Conservation (phyloP, 1,140 invertebrate species). For the Muscidifurax raptorellus region DNA sequence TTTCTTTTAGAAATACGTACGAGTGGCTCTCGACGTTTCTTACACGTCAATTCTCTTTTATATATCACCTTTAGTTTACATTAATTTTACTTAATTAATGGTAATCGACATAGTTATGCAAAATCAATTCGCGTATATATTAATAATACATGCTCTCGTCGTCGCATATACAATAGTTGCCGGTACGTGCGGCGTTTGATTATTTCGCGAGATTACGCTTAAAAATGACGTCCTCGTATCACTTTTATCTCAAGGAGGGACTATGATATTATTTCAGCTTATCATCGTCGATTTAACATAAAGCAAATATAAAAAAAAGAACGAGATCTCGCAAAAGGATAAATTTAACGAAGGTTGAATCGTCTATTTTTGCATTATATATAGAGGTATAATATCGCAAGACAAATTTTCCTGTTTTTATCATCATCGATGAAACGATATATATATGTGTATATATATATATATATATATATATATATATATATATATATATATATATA, state of each 20-base stretch:
- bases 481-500: background rate
- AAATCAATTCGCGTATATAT: constrained; percentile 32
- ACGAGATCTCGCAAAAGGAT: background rate
- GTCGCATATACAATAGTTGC: background rate
- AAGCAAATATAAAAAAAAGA: background rate
- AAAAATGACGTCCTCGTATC: constrained; percentile 6
- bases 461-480: no score
- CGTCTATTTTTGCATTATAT: background rate
- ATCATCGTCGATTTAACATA: background rate
- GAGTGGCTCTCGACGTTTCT: background rate
- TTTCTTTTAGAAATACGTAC: background rate
- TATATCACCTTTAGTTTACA: background rate
- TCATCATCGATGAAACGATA: background rate
- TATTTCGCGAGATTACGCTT: background rate
- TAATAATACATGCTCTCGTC: background rate
- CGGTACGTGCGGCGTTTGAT: constrained; percentile 5
- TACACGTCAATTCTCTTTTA: background rate
- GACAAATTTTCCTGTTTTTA: background rate
- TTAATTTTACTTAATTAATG: constrained; percentile 16
- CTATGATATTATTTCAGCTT: constrained; percentile 1
- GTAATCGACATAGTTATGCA: constrained; percentile 20
- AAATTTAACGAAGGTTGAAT: constrained; percentile 16
- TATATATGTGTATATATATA: no score
- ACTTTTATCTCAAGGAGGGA: constrained; percentile 33
- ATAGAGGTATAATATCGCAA: background rate